Evolutionary conservation across 1,140 invertebrate species (phyloP).

Genomic region (Ephestia elutella): DNA sequence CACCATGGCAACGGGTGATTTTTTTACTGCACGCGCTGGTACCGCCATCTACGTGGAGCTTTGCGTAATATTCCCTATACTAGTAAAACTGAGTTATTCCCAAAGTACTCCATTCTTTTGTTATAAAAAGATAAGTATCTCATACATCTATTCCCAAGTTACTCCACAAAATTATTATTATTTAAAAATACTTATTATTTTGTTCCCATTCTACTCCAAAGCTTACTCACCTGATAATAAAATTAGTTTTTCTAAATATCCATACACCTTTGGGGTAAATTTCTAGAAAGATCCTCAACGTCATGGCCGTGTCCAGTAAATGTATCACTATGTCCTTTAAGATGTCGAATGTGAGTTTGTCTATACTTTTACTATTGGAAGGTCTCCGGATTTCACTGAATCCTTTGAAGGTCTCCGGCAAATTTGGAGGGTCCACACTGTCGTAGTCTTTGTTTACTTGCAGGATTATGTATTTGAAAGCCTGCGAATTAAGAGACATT

Average conservation of each 20-base stretch:
- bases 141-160: too few species aligned
- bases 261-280: conserved; percentile 75
- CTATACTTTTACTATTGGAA: conserved; percentile 33
- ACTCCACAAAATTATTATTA: too few species aligned
- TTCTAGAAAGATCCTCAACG: conserved; percentile 79
- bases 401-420: conserved; percentile 70
- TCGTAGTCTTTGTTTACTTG: conserved; percentile 75
- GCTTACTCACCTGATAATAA: conserved; percentile 74
- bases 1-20: too few species aligned
- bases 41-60: too few species aligned
- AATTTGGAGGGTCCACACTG: conserved; percentile 61
- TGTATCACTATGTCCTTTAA: conserved; percentile 83
- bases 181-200: too few species aligned
- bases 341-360: conserved; percentile 63
- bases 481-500: conserved; percentile 33
- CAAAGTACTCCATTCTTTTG: too few species aligned
- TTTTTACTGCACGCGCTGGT: too few species aligned
- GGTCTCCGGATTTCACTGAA: conserved; percentile 59
- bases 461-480: conserved; percentile 66
- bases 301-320: conserved; percentile 80
- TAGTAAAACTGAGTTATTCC: too few species aligned
- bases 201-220: too few species aligned
- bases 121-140: too few species aligned
- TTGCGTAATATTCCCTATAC: too few species aligned
- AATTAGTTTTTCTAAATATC: conserved; percentile 74